Conservation (phyloP, 1,140 invertebrate species). For the Magallana angulata region DNA sequence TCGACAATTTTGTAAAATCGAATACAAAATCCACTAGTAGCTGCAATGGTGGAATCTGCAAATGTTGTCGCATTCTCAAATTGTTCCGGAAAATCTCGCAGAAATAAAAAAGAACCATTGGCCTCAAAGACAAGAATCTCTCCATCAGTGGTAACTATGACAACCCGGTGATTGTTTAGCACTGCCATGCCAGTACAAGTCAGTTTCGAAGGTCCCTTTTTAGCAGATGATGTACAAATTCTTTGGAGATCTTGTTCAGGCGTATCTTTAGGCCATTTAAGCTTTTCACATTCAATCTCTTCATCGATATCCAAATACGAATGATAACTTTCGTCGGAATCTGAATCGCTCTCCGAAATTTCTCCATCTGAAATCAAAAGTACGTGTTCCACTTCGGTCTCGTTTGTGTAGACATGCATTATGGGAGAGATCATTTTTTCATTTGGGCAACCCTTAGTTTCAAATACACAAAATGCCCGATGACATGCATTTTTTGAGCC, state of each 20-base stretch:
- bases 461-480: slow-evolving; percentile 15
- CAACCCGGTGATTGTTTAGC: background rate
- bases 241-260: no score
- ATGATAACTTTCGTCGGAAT: background rate
- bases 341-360: background rate
- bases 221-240: background rate
- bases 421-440: background rate
- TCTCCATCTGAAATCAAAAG: background rate
- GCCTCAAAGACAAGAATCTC: background rate
- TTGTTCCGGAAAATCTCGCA: slow-evolving; percentile 2
- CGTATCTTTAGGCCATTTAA: no score
- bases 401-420: background rate
- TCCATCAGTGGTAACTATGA: background rate
- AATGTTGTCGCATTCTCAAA: background rate
- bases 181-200: background rate
- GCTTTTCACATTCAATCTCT: background rate
- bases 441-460: background rate
- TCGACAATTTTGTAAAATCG: slow-evolving; percentile 2
- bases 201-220: background rate
- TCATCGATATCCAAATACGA: slow-evolving; percentile 1
- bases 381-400: background rate
- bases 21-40: background rate
- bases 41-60: background rate
- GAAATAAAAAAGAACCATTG: background rate
- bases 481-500: background rate